Evolutionary conservation across 2,888 invertebrate genomes (phyloP).

Genomic region (Sarcophaga carnaria): DNA sequence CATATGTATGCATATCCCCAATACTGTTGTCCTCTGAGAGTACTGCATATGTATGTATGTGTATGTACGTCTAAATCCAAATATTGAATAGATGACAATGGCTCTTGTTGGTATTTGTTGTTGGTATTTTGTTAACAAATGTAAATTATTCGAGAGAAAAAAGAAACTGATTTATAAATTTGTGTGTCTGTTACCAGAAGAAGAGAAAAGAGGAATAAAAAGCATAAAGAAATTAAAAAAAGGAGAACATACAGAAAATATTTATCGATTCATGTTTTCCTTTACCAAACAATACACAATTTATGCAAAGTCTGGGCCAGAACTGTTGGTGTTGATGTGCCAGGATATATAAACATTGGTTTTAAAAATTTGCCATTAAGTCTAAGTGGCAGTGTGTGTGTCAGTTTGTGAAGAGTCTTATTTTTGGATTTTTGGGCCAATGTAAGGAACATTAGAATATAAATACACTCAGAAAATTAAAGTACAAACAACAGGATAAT

Average conservation of each 20-base stretch:
- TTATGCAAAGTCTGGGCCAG: not conserved
- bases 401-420: not conserved
- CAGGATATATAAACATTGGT: not conserved
- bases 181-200: slow-evolving; percentile 9
- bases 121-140: slow-evolving; percentile 34
- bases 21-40: not conserved
- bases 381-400: slow-evolving; percentile 1
- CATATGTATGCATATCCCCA: not conserved
- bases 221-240: not conserved
- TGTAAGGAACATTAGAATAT: not conserved
- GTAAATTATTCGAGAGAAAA: slow-evolving; percentile 25
- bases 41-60: not conserved
- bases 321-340: slow-evolving; percentile 6
- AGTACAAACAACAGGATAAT: too few relatives aligned
- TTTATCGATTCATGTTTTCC: slow-evolving; percentile 38
- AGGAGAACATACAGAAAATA: slow-evolving; percentile 10
- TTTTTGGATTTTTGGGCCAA: too few relatives aligned
- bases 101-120: not conserved
- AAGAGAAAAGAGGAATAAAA: not conserved
- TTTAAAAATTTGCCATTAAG: not conserved
- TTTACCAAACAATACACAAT: not conserved
- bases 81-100: slow-evolving; percentile 25
- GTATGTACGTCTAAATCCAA: not conserved
- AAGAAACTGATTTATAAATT: slow-evolving; percentile 8
- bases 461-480: not conserved